Base-by-base conservation (phyloP, 2,797 vertebrate genomes). In the Yasuhikotakia modesta region DNA sequence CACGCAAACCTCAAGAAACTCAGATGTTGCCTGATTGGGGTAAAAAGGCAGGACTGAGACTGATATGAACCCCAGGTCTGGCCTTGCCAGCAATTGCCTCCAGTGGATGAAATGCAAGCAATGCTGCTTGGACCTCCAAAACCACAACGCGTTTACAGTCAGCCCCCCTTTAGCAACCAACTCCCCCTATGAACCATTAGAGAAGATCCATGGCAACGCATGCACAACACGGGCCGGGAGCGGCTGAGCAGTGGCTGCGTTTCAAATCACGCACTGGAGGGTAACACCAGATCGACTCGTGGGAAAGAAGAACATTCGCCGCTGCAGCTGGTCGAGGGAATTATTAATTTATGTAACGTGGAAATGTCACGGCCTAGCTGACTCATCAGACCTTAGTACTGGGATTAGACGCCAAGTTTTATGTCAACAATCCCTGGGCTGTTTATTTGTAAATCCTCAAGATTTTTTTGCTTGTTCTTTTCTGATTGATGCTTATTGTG, bases 131-230 rank as follows among this genome's bases (percentile, higher is more conserved):
- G 50, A 73, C 66, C 76, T 79, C 71, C 76, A 64, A 74, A 74
- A 78, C 80, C 80, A 70, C 80, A 74, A 64, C n/a, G 55, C 27
- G 39, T 74, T 79, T 70, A 79, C 57, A 61, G 71, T 61, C 30
- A 63, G 30, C 70, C 48, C 50, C 30, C 48, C 64, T 74, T 71
- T 60, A 75, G 63, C 32, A 78, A 64, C 17, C 14, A 27, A 21
- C 57, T 69, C 76, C 80, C 72, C 60, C 30, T 74, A 76, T 43
- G 61, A 69, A 71, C 50, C 52, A 66, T 70, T 70, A 78, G 30
- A 61, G 52, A 52, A 67, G 53, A 65, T 22, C 79, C 61, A 81
- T 81, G 74, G 79, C 75, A 81, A 81, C 69, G 45, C 68, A 71
- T 64, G 27, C 45, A 68, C 68, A 81, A 81, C 69, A 81, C 69